Conservation (phyloP, 2,113 vertebrate genomes). For the Raphicerus campestris region DNA sequence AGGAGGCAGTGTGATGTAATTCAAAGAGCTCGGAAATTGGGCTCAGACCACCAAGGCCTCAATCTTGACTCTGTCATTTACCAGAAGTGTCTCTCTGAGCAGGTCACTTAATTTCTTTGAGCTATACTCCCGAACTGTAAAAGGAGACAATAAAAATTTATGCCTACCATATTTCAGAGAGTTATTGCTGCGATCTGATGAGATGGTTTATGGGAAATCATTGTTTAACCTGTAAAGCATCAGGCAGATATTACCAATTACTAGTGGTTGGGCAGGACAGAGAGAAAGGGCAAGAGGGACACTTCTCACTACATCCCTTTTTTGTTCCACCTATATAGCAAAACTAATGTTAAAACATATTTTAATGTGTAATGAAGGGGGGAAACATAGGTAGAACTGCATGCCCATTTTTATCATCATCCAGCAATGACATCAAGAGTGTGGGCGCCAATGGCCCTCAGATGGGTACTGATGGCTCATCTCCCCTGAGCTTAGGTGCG, state of each 20-base stretch:
- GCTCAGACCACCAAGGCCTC: not conserved
- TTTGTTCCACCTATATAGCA: not conserved
- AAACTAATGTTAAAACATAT: not conserved
- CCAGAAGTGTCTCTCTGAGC: not conserved
- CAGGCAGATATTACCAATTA: not conserved
- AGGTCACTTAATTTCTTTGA: not conserved
- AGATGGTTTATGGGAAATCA: not conserved
- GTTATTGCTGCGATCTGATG: not conserved
- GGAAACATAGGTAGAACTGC: not conserved
- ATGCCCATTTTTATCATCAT: not conserved
- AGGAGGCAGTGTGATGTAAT: not conserved
- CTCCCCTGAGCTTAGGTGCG: not conserved
- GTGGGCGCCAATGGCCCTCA: not conserved
- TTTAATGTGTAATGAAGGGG: not conserved
- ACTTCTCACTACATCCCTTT: not conserved
- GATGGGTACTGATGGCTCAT: too few species aligned
- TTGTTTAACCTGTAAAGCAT: not conserved
- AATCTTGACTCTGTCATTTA: not conserved
- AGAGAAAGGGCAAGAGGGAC: not conserved
- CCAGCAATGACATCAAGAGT: not conserved
- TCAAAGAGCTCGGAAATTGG: not conserved
- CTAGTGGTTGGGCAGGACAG: not conserved
- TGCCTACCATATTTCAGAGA: not conserved
- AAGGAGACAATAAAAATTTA: not conserved
- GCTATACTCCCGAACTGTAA: not conserved